Evolutionary conservation across 2,113 vertebrate species (phyloP), one percentile per base, ranked within the genome.

Genomic region (Trochalopteron elliotii): DNA sequence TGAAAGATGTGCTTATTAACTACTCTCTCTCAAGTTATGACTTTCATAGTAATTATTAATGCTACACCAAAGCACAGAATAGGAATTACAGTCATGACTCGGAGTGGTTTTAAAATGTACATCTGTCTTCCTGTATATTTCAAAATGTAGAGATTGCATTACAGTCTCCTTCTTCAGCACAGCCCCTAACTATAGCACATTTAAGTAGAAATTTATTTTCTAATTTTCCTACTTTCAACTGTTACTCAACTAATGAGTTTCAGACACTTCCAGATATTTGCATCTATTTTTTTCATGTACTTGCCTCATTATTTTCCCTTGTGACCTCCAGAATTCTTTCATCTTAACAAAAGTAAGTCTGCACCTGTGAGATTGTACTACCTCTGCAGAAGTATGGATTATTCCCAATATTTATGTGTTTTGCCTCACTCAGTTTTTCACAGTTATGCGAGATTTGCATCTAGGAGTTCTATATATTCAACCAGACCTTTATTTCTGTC

Each of bases 1-100:
- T 81, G 69, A 83, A 94, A 95, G 93, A 80, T 47, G 35, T 91
- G 35, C 12, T 88, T 88, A 63, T 71, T 80, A 90, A 72, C 77
- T 50, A 28, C 39, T 94, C 69, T 89, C 21, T 94, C 64, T 49
- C 0, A 0, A 49, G 21, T 90, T 87, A 75, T 59, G 70, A 49
- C 15, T 85, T 94, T 90, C 88, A 9, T 86, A 69, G 37, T 79
- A 94, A 87, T 68, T 69, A 35, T 50, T 60, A 64, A 45, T 59
- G 49, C 49, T 94, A 80, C 55, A 94, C 25, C 59, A 90, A 95
- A 90, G 5, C 53, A 68, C 27, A 72, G 90, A 65, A 61, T 15
- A 47, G 27, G 19, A 83, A 81, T 94, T 92, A 63, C 12, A 72
- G 44, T 61, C 10, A 65, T 75, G 55, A 78, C 16, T 79, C 27